Evolutionary conservation across 2,113 vertebrate genomes (phyloP), one percentile per base, ranked within the genome.

Genomic region (Burhinus oedicnemus): DNA sequence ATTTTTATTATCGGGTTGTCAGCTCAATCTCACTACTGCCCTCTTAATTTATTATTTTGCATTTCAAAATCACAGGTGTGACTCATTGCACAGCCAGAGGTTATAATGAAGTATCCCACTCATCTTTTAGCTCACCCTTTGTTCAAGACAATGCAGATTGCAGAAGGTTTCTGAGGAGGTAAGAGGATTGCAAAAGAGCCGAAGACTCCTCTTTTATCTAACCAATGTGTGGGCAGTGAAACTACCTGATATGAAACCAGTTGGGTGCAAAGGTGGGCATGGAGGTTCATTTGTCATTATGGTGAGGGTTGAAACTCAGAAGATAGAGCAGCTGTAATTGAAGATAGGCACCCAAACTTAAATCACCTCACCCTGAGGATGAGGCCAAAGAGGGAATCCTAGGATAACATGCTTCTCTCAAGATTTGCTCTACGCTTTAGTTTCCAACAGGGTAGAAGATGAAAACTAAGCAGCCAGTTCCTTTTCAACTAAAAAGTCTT

Each of bases 61-160:
- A 76, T 97, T 97, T 97, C 95, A 93, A 97, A 97, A 97, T 96
- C 91, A 81, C 82, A 85, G 94, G 96, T 91, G 87, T 97, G 96
- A 97, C 90, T 97, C 96, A 95, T 68, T 93, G 87, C 87, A 96
- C 94, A 96, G 95, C 97, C 91, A 93, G 91, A 97, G 95, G 97
- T 96, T 97, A 96, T 96, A 96, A 96, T 97, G 97, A 97, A 97
- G 91, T 97, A 96, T 97, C 93, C 94, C 91, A 95, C 97, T 97
- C 87, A 81, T 95, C 89, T 95, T 97, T 83, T 95, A 93, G 82
- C 94, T 96, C 89, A 89, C 88, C 64, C 93, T 93, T 96, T 93
- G 92, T 96, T 97, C 75, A 91, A 95, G 87, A 96, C 88, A 93
- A 78, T 83, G 74, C 60, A 62, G 93, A 86, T 96, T 97, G 96